Base-by-base conservation (phyloP, 2,797 vertebrate species). In the Zenarchopterus dispar region DNA sequence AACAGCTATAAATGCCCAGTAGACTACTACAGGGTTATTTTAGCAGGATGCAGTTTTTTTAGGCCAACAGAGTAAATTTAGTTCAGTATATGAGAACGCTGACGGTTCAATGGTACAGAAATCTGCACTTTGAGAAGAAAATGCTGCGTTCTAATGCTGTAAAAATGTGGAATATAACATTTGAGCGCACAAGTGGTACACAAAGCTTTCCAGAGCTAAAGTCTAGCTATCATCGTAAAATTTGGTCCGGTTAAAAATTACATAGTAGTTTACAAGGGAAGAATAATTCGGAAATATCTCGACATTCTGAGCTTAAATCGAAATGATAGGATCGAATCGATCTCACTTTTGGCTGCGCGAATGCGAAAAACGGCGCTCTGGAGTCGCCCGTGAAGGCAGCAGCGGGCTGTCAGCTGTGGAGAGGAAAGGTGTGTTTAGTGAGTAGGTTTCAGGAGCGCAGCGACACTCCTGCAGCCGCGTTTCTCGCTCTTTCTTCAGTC, bases 391-490 rank as follows among this genome's bases (percentile, higher is more conserved):
- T 84, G 84, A 91, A 91, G 26, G 89, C 81, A 67, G 8, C 90
- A 80, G n/a, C 75, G 50, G 43, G 33, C 84, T 78, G 82, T 86
- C 88, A 84, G 89, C 80, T 57, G 70, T 62, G 65, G 11, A 43
- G 49, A 65, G 67, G 41, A 73, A 86, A 89, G 89, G 86, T 89
- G 90, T 74, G 91, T 90, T 85, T 58, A 90, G 86, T 90, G 82
- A 75, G 82, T 69, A 56, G 80, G 63, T 72, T 87, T 82, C 60
- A 52, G 78, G 55, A 82, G 77, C 67, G 65, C 66, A 65, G 67
- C 67, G 58, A 66, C 82, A 75, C 68, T 62, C 44, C 52, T 67
- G 19, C 61, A 26, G 73, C 65, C 62, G 64, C 72, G 2, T 63
- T 39, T 57, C 21, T 82, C 67, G 69, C 62, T 67, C 62, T 19